Base-by-base conservation (phyloP, 2,888 invertebrate genomes). In the Cybosia mesomella region DNA sequence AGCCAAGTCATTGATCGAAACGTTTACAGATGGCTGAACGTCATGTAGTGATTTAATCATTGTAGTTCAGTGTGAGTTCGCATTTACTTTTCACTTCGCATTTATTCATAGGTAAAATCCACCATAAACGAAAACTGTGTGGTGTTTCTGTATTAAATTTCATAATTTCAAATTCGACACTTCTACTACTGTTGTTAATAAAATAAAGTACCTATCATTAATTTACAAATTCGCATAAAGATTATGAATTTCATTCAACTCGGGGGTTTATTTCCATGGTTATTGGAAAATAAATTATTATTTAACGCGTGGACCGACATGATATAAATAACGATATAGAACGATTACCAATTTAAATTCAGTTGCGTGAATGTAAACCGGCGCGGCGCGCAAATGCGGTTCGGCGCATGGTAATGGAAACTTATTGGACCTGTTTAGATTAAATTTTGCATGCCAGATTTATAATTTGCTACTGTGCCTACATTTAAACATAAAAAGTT, bases 391-490 rank as follows among this genome's bases (percentile, higher is more conserved):
- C 49, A 22, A 65, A 43, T 32, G 64, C 2, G 34, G 11, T 36
- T 60, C 28, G 53, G n/a, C 67, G 55, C 57, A 68, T 67, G 49
- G 34, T 49, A 73, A 79, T 70, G 58, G 55, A 58, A 66, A 55
- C 60, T 49, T 60, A 58, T 64, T 70, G 49, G 54, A 70, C 36
- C 28, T 13, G 59, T 66, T 73, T 65, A 58, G 62, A 69, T 57
- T 70, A 68, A 57, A 68, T 65, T 72, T 57, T 64, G 49, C 65
- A 64, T 59, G 13, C 53, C 63, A 75, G 64, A 79, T 76, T 75
- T 77, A 75, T 68, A 21, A 59, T 62, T 28, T 28, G 32, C 62
- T 73, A 54, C 66, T 57, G 69, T 59, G 24, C 68, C 60, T 67
- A 74, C 68, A 62, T 58, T 34, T 57, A 67, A 67, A 61, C 54